A percentile compares a stretch with the other conserved stretches of the same genome.
These are phyloP conservation scores for Acropora yongei DNA, from an alignment of 64 coral and sea anemone species.

Conservation along the genomic window DNA sequence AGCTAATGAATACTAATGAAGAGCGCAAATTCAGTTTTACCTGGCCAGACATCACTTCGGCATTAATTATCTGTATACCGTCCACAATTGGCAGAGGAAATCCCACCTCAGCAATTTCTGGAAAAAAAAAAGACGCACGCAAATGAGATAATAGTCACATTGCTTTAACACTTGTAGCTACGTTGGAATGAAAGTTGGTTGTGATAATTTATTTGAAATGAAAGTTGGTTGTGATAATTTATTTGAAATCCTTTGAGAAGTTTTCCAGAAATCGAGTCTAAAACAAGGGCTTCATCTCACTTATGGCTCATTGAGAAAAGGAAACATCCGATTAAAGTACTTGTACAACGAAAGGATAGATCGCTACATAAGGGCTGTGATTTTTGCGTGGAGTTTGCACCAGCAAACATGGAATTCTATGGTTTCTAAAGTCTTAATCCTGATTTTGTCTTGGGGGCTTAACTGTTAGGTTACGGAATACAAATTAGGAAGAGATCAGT, in stretches of 20 bases:
- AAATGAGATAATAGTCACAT: background rate
- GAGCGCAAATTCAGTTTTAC: background rate
- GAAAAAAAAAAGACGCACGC: background rate
- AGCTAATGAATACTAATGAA: too few species aligned
- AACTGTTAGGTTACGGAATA: too few species aligned
- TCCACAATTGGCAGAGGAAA: slow-evolving; percentile 86
- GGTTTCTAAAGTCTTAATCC: too few species aligned
- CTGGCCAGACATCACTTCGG: slow-evolving; percentile 70
- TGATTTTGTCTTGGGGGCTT: too few species aligned
- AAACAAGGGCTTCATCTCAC: background rate
- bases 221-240: background rate
- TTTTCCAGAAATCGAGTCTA: background rate
- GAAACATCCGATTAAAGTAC: background rate
- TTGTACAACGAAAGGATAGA: background rate
- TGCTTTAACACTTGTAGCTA: background rate
- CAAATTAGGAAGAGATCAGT: too few species aligned
- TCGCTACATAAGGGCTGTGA: background rate
- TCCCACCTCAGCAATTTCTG: slow-evolving; percentile 77
- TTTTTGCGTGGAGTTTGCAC: background rate
- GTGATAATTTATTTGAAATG: background rate
- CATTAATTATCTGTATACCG: slow-evolving; percentile 66
- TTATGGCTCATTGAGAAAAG: background rate
- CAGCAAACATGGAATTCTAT: too few species aligned
- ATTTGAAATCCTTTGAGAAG: background rate
- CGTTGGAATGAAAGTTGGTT: background rate